phyloP scores from a whole-genome alignment of 2,888 invertebrate species.

The Andrena hattorfiana region DNA sequence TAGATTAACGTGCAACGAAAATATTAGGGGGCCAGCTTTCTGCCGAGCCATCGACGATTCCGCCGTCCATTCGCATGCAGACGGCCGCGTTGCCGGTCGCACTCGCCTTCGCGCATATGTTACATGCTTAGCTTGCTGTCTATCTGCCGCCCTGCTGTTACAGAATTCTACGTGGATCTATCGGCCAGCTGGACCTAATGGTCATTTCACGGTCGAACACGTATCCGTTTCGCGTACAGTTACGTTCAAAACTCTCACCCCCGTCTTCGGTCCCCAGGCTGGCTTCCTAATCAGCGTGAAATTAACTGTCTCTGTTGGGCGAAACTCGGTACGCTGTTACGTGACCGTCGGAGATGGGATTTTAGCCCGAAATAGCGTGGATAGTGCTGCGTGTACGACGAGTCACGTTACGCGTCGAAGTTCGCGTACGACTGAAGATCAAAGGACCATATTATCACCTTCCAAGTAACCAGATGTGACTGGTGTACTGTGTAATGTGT shows the following conservation, averaged over 20 bases:
- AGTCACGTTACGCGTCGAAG: background rate
- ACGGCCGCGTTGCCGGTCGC: conserved; percentile 12
- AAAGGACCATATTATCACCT: conserved; percentile 32
- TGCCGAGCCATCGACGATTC: conserved; percentile 13
- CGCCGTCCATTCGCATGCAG: conserved; percentile 48
- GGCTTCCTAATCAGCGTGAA: conserved; percentile 63
- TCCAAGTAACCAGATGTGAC: background rate
- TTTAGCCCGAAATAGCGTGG: conserved; percentile 23
- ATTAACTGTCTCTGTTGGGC: conserved; percentile 58
- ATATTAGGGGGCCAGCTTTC: background rate
- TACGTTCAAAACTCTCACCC: conserved; percentile 55
- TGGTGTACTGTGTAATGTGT: too few relatives aligned
- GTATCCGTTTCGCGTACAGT: conserved; percentile 67
- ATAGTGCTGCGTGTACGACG: background rate
- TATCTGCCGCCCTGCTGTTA: conserved; percentile 64
- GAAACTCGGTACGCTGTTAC: conserved; percentile 40
- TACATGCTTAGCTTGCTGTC: conserved; percentile 69
- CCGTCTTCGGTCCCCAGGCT: conserved; percentile 8
- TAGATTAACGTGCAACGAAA: conserved; percentile 10
- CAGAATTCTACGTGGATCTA: conserved; percentile 72
- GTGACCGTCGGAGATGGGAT: conserved; percentile 35
- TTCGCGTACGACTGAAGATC: conserved; percentile 20
- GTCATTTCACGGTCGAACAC: conserved; percentile 74
- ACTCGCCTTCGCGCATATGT: conserved; percentile 57
- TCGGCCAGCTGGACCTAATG: conserved; percentile 73